These are phyloP conservation scores for Mus spretus DNA, from an alignment of 2,797 vertebrate species.

Conservation along the genomic window DNA sequence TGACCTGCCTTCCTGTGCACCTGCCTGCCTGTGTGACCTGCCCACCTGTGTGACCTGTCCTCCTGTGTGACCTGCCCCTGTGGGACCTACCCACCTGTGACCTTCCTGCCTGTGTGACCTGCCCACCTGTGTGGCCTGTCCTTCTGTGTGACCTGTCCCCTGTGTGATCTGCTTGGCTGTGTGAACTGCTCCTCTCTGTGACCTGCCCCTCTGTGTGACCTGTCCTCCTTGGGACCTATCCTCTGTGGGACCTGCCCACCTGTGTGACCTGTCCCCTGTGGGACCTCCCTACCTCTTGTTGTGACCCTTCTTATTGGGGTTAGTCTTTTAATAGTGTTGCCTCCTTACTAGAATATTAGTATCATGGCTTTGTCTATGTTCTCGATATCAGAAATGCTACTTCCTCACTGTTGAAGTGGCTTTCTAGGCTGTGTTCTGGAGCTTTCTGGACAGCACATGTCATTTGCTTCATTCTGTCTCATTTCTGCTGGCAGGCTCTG, in stretches of 20 bases:
- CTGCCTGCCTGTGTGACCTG: background rate
- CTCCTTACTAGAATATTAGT: background rate
- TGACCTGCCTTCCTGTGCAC: too few relatives aligned
- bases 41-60: fast-evolving
- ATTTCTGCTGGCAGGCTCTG: background rate
- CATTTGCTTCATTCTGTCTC: background rate
- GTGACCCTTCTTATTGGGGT: background rate
- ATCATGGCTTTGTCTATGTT: background rate
- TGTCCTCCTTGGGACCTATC: background rate
- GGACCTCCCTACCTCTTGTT: background rate
- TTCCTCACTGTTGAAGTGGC: background rate
- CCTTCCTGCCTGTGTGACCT: background rate
- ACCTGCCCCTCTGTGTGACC: background rate
- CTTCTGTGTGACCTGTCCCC: background rate
- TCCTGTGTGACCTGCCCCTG: too few relatives aligned
- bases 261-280: background rate
- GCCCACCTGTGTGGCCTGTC: too few relatives aligned
- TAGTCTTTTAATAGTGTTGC: background rate
- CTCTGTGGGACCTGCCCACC: background rate
- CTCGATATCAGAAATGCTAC: background rate
- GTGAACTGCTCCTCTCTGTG: background rate
- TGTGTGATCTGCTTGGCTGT: background rate
- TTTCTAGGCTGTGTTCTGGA: conserved; percentile 8
- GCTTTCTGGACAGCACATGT: background rate
- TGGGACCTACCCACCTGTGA: background rate